Base-by-base conservation (phyloP, 1,140 invertebrate genomes). In the Andrena cerasifolii region DNA sequence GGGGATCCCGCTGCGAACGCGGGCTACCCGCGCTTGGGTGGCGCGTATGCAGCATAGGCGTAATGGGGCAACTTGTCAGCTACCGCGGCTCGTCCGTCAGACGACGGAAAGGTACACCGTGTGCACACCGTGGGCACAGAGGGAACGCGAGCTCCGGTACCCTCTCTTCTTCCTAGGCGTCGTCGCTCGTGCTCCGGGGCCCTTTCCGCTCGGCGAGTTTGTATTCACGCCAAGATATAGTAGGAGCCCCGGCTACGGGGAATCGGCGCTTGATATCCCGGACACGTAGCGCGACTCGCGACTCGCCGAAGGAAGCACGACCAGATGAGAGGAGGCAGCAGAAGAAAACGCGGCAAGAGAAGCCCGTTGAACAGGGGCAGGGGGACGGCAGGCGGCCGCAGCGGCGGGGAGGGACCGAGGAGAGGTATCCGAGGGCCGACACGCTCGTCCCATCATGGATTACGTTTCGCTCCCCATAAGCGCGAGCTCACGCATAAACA, bases 51-150 rank as follows among this genome's bases (percentile, higher is more conserved):
- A 61, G 87, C 79, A 88, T 82, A 83, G 82, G 81, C 86, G 86
- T 89, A 89, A 89, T 89, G 84, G 88, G 87, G 87, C 88, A 89
- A 89, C 87, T 89, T 89, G 87, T 89, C 88, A 87, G 88, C 88
- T 89, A 89, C 88, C 82, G 87, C 84, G 82, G 83, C 84, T 90
- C 86, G 84, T 89, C 82, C 84, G 83, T 89, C 88, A 89, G 84
- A 75, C 53, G 68, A 80, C 78, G 73, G 74, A 86, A 82, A 82
- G 74, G 58, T 84, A 80, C 68, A 85, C 61, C 66, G 51, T 31
- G 73, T 40, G 54, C 47, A 72, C 61, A 81, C 12, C 28, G 43
- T 2, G 12, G 77, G 65, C 40, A 62, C 70, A 62, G 28, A 43
- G 68, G 66, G 49, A 66, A n/a, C n/a, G n/a, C 78, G 67, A 24